These are phyloP conservation scores for Diloba caeruleocephala DNA, from an alignment of 2,888 invertebrate species.

Conservation along the genomic window DNA sequence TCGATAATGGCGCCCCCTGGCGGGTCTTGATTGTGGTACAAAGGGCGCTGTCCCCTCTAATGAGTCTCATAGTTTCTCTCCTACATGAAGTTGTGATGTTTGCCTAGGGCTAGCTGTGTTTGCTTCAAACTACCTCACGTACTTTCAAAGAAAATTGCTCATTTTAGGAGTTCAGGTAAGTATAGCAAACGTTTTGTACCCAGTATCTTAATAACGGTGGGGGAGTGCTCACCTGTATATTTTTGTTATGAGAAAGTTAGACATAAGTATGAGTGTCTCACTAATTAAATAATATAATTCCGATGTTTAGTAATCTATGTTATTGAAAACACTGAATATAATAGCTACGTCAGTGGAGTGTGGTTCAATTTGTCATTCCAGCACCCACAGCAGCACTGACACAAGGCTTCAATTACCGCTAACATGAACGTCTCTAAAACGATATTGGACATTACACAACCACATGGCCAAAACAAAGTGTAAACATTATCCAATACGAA, in stretches of 20 bases:
- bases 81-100: constrained; percentile 72
- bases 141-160: constrained; percentile 35
- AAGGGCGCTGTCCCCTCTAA: constrained; percentile 77
- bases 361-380: too few relatives aligned
- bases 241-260: constrained; percentile 14
- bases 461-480: too few relatives aligned
- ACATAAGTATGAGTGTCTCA: too few relatives aligned
- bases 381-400: too few relatives aligned
- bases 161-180: constrained; percentile 29
- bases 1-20: constrained; percentile 79
- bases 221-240: constrained; percentile 1
- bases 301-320: too few relatives aligned
- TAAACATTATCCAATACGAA: not conserved
- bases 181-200: constrained; percentile 20
- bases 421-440: too few relatives aligned
- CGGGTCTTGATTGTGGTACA: constrained; percentile 74
- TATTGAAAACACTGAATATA: too few relatives aligned
- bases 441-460: too few relatives aligned
- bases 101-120: constrained; percentile 68
- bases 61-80: constrained; percentile 68
- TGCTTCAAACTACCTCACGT: constrained; percentile 42
- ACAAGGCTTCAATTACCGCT: too few relatives aligned
- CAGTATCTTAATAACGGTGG: constrained; percentile 9
- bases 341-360: too few relatives aligned
- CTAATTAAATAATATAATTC: too few relatives aligned